phyloP scores from a whole-genome alignment of 92 coral and sea anemone genomes.

The Metridium senile region DNA sequence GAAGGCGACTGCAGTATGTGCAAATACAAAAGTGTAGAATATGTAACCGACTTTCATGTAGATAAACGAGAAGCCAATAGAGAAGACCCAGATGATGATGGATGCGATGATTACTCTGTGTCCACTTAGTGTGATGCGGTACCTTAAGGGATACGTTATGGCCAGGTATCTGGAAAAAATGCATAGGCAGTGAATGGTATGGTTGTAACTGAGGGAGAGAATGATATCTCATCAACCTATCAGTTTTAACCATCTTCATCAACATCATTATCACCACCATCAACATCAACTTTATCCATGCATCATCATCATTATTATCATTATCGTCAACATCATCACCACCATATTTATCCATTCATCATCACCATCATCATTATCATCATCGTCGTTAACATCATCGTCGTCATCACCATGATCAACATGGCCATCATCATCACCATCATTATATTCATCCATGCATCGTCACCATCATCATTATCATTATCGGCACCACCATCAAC shows the following conservation, averaged over 20 bases:
- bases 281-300: not conserved
- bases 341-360: not conserved
- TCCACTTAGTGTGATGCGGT: conserved; percentile 35
- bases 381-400: not conserved
- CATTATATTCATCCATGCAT: not conserved
- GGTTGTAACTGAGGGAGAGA: too few relatives aligned
- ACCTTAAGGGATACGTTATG: conserved; percentile 51
- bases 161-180: conserved; percentile 39
- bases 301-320: not conserved
- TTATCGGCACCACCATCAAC: too few relatives aligned
- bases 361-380: not conserved
- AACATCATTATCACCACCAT: not conserved
- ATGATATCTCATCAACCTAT: too few relatives aligned
- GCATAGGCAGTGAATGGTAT: too few relatives aligned
- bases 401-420: not conserved
- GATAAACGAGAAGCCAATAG: conserved; percentile 55
- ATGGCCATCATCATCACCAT: not conserved
- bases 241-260: not conserved
- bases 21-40: conserved; percentile 60
- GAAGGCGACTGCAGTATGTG: conserved; percentile 59
- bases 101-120: conserved; percentile 41
- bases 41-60: conserved; percentile 68
- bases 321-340: not conserved
- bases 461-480: too few relatives aligned
- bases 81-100: conserved; percentile 57